phyloP scores from a whole-genome alignment of 1,140 invertebrate genomes.

The Odontomachus brunneus region DNA sequence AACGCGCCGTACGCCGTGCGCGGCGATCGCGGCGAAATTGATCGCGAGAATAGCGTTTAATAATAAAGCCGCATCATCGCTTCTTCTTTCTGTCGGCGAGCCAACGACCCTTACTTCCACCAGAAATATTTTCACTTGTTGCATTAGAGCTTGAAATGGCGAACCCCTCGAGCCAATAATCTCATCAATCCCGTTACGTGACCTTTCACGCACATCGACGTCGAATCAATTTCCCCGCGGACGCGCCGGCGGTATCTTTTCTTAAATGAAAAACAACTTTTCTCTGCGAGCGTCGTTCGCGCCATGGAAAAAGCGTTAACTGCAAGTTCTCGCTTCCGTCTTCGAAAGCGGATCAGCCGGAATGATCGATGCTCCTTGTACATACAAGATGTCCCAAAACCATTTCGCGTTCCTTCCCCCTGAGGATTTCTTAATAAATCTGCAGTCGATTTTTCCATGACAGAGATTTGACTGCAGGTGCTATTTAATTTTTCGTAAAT shows the following conservation, averaged over 20 bases:
- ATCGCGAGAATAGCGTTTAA: slow-evolving; percentile 51
- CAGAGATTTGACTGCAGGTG: background rate
- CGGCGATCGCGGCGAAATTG: slow-evolving; percentile 21
- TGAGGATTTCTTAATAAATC: background rate
- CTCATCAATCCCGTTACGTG: slow-evolving; percentile 55
- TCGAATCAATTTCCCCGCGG: slow-evolving; percentile 50
- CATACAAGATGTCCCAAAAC: slow-evolving; percentile 31
- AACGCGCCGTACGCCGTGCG: background rate
- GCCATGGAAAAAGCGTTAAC: slow-evolving; percentile 17
- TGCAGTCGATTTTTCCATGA: background rate
- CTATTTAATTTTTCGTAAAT: background rate
- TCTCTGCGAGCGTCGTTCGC: background rate
- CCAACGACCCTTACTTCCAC: background rate
- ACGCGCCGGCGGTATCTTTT: slow-evolving; percentile 42
- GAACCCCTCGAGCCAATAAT: slow-evolving; percentile 50
- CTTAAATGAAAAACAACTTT: slow-evolving; percentile 57
- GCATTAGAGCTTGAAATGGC: slow-evolving; percentile 56
- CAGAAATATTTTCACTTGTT: slow-evolving; percentile 58
- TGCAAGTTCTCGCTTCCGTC: slow-evolving; percentile 46
- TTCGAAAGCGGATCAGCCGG: slow-evolving; percentile 43
- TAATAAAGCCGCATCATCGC: slow-evolving; percentile 50
- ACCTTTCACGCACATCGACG: slow-evolving; percentile 56
- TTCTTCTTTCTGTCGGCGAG: slow-evolving; percentile 22
- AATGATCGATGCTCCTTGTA: slow-evolving; percentile 45
- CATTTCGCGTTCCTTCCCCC: background rate